Conservation (phyloP, 2,113 vertebrate species). For the Clupea harengus region DNA sequence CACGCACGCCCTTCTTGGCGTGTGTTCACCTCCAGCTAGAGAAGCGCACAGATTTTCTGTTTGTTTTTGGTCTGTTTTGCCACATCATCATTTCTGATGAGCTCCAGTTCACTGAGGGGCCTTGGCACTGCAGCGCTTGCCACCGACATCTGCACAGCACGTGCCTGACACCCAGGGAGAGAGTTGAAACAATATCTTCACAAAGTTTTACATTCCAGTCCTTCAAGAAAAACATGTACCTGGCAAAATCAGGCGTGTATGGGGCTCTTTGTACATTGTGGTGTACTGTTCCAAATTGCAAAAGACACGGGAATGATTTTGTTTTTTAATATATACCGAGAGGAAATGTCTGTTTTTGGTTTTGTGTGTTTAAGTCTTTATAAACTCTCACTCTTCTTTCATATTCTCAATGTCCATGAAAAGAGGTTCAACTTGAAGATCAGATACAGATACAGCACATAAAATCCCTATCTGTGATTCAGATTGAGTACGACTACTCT, state of each 20-base stretch:
- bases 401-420: background rate
- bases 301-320: constrained; percentile 26
- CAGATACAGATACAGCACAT: background rate
- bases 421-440: background rate
- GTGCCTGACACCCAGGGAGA: constrained; percentile 33
- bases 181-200: constrained; percentile 35
- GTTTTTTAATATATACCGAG: background rate
- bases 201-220: constrained; percentile 24
- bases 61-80: constrained; percentile 27
- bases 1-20: constrained; percentile 9
- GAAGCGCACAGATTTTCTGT: background rate
- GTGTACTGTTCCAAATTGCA: constrained; percentile 4
- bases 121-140: constrained; percentile 22
- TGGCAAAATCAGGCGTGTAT: constrained; percentile 22
- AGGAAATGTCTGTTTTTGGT: constrained; percentile 14
- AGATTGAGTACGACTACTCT: background rate
- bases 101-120: background rate
- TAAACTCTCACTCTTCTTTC: constrained; percentile 1
- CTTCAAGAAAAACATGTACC: constrained; percentile 24
- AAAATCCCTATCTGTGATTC: background rate
- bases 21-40: constrained; percentile 1
- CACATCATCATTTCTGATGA: constrained; percentile 29
- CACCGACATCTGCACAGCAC: constrained; percentile 23
- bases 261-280: constrained; percentile 17
- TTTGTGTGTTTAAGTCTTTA: constrained; percentile 13